phyloP scores from a whole-genome alignment of 37 sponge, comb jelly and placozoan genomes.

The Theonella swinhoei region DNA sequence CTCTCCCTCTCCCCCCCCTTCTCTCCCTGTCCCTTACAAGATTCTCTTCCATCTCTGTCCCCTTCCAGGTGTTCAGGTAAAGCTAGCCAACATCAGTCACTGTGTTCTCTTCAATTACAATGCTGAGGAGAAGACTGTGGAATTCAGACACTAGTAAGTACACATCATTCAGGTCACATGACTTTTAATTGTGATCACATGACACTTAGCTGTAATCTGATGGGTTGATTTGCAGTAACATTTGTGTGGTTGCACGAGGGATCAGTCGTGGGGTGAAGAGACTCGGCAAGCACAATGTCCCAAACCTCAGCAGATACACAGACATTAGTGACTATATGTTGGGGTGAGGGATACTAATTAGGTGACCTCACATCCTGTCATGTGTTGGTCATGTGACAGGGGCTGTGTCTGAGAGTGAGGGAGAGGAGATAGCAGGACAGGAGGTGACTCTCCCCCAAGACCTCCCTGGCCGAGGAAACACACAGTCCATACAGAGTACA shows the following conservation, averaged over 20 bases:
- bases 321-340: constrained; percentile 86
- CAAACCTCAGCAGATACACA: constrained; percentile 62
- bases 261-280: constrained; percentile 75
- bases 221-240: constrained; percentile 33
- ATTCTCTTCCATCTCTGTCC: neutral
- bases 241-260: constrained; percentile 63
- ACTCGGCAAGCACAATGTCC: constrained; percentile 43
- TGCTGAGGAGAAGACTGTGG: constrained; percentile 42
- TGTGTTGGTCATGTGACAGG: constrained; percentile 44
- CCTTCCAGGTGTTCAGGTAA: constrained; percentile 45
- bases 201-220: neutral
- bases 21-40: no score
- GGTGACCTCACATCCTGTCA: neutral
- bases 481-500: constrained; percentile 64
- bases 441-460: constrained; percentile 77
- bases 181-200: neutral
- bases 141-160: constrained; percentile 87
- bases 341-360: constrained; percentile 43
- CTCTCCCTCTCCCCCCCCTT: no score
- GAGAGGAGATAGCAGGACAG: constrained; percentile 69
- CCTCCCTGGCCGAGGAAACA: constrained; percentile 77
- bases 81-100: constrained; percentile 62
- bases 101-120: constrained; percentile 75
- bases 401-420: constrained; percentile 83
- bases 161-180: neutral